Evolutionary conservation across 2,113 vertebrate species (phyloP), one percentile per base, ranked within the genome.

Genomic region (Varanus komodoensis): DNA sequence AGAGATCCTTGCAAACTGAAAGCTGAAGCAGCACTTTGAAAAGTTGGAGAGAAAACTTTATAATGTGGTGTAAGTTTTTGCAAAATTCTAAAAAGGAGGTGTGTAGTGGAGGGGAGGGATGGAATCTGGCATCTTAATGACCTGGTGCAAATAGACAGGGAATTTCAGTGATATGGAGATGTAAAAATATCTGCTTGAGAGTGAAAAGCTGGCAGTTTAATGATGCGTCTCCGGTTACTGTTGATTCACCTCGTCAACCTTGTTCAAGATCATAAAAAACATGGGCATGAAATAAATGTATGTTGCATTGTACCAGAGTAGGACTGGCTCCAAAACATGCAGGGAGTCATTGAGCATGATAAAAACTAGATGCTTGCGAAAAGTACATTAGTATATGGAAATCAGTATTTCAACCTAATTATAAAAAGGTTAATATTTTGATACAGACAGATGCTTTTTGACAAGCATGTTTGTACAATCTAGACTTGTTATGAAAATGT

Each of bases 241-340:
- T 91, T 91, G 87, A 91, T 89, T 94, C 85, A 64, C 92, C 61
- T 89, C 89, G 84, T 90, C 87, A 91, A 84, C 87, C 52, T 17
- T 91, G 25, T 89, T 90, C 86, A 64, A 91, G 90, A 96, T 88
- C 88, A 89, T 38, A 87, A 14, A 52, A 54, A 75, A 48, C 19
- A 19, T 17, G 4, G 79, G 38, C 32, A 48, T 21, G 17, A 74
- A 44, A 48, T 61, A 25, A 8, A 52, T 78, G 6, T 25, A 52
- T 67, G 7, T 89, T 61, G 54, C 15, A 52, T 27, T 32, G 7
- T 12, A 19, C 6, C 34, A 8, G 1, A 75, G 48, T 88, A 68
- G 78, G 84, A 91, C 78, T 87, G 81, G 91, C 90, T 69, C 0
- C 27, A 80, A 44, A 87, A 64, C 69, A 84, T 91, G 44, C 50